Conservation (phyloP, 92 coral and sea anemone species). For the Palythoa caribaeorum region DNA sequence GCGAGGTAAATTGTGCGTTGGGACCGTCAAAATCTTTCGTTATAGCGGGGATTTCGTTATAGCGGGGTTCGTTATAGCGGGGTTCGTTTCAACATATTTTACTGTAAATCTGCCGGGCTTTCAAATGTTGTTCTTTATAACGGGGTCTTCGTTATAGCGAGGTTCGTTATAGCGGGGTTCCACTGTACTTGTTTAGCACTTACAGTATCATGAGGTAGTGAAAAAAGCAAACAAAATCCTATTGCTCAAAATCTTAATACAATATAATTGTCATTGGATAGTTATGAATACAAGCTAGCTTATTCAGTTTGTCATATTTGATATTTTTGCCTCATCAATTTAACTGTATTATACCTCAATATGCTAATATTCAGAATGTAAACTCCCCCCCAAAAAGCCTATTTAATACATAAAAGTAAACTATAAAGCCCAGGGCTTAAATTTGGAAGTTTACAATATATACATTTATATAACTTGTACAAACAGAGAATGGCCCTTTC, state of each 20-base stretch:
- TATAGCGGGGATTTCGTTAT: too few species aligned
- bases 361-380: not conserved
- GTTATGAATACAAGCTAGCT: constrained; percentile 1
- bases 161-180: too few species aligned
- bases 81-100: too few species aligned
- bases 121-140: too few species aligned
- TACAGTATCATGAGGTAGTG: not conserved
- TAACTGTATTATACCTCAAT: constrained; percentile 3
- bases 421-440: constrained; percentile 2
- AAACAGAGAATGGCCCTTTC: too few species aligned
- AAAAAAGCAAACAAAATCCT: constrained; percentile 10
- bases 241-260: constrained; percentile 2
- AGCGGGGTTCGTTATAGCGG: too few species aligned
- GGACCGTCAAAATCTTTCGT: too few species aligned
- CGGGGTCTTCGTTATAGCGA: too few species aligned
- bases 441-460: constrained; percentile 4
- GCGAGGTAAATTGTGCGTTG: too few species aligned
- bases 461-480: not conserved
- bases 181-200: not conserved
- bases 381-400: not conserved
- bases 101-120: too few species aligned
- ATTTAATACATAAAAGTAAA: not conserved
- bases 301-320: constrained; percentile 12
- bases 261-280: constrained; percentile 3
- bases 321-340: constrained; percentile 9